Base-by-base conservation (phyloP, 2,888 invertebrate species). In the Helleia helle region DNA sequence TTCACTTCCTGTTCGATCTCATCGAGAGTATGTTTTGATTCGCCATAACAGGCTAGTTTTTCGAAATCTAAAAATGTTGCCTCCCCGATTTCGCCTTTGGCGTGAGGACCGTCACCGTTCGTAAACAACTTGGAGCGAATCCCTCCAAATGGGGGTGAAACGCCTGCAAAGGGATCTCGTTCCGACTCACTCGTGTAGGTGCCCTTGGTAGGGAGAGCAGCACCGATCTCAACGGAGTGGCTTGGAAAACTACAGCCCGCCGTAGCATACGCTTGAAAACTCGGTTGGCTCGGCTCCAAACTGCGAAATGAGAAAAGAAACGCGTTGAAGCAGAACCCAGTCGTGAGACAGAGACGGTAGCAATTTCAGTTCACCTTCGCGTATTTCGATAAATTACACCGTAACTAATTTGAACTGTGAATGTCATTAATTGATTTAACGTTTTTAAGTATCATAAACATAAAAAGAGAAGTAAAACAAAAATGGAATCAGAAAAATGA, bases 301-400 rank as follows among this genome's bases (percentile, higher is more conserved):
- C 85, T 83, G 86, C 72, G 77, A 85, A 83, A 83, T 80, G 83
- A 80, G 83, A 83, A 83, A 84, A 84, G 79, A 81, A 81, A 80
- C 63, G 65, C 59, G 71, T 72, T 73, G 76, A 79, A 75, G 73
- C 74, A 71, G 65, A 71, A 62, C 74, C 58, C 59, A 59, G 52
- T 62, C 62, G 77, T 65, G 63, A 72, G 83, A 84, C 59, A 75
- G 83, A 77, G 84, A 84, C 65, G 68, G 70, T 56, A 47, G 66
- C 57, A 56, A 64, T 73, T 72, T 72, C 67, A 61, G 69, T 62
- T 63, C 66, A 65, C 65, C 67, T 73, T 71, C 69, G 64, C 75
- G 70, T 71, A 73, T 72, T 74, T 63, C 62, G 67, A 80, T 83
- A 76, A 84, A 65, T 76, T 79, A 84, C 77, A 71, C n/a, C n/a